Evolutionary conservation across 2,797 vertebrate species (phyloP), one percentile per base, ranked within the genome.

Genomic region (Rhinichthys osculus): DNA sequence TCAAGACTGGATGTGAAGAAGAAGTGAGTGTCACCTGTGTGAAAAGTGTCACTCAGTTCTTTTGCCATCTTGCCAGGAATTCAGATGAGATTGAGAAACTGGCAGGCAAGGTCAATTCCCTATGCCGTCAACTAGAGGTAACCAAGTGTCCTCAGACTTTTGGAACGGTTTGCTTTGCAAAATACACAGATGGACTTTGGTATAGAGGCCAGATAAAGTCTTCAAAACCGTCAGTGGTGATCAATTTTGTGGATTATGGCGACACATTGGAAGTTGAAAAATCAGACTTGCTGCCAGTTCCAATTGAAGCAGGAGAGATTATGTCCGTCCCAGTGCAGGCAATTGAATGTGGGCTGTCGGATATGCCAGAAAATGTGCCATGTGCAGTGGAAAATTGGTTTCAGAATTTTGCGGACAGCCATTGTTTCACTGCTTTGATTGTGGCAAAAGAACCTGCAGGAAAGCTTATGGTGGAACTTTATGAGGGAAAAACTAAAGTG

Each of bases 231-330:
- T 92, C 87, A 0, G 88, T 91, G 21, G 85, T 94, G 59, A 94
- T 99, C 33, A 95, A 98, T 74, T 99, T 99, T 95, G 98, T 99
- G 89, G 98, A 99, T 93, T 99, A 97, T 88, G 98, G 98, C 0
- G 96, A 99, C 90, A 96, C 94, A 14, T 92, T 96, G 78, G 85
- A 93, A 33, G 90, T 97, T 67, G 91, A 93, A 17, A 90, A 91
- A 72, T 94, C 94, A 2, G 90, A 96, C 74, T 84, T 99, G 83
- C 92, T 98, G 84, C 96, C 95, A 38, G 91, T 99, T 90, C 97
- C 97, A 59, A 91, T 47, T 72, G 95, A 97, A 89, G 96, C 97
- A 8, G 93, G 91, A 52, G 95, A 97, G 59, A 92, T 99, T 35
- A 95, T 98, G 91, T 92, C 97, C 66, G 91, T 97, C 82, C 98